Conservation (phyloP, 2,113 vertebrate genomes). For the Hydrochoerus hydrochaeris region DNA sequence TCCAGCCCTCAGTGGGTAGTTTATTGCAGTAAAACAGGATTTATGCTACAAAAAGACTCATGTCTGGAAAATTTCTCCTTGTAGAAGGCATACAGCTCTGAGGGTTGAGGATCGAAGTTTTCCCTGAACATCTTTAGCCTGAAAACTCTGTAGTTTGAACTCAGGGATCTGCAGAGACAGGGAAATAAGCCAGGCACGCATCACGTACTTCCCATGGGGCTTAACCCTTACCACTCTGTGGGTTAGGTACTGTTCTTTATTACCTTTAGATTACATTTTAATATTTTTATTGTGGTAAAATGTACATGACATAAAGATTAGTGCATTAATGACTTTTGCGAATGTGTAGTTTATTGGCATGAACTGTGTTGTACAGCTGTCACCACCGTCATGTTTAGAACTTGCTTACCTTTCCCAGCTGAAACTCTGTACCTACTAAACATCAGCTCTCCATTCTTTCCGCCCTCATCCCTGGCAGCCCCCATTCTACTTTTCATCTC, state of each 20-base stretch:
- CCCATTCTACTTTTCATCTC: not conserved
- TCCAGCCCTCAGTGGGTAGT: not conserved
- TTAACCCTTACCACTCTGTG: not conserved
- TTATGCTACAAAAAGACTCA: not conserved
- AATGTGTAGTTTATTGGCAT: not conserved
- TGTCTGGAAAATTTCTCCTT: not conserved
- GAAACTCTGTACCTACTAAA: not conserved
- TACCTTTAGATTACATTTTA: not conserved
- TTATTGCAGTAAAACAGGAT: not conserved
- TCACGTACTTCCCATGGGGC: not conserved
- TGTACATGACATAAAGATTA: not conserved
- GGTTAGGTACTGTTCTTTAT: not conserved
- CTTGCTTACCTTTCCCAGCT: not conserved
- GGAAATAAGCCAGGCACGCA: no score
- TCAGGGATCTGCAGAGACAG: not conserved
- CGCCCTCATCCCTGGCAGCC: fast-evolving
- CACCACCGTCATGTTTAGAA: not conserved
- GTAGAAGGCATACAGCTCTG: not conserved
- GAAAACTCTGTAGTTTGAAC: not conserved
- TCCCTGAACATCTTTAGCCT: not conserved
- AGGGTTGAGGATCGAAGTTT: not conserved
- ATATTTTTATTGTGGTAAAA: not conserved
- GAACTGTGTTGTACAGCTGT: not conserved
- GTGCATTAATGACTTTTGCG: not conserved
- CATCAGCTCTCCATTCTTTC: not conserved